Base-by-base conservation (phyloP, 2,888 invertebrate species). In the Microchrysa polita region DNA sequence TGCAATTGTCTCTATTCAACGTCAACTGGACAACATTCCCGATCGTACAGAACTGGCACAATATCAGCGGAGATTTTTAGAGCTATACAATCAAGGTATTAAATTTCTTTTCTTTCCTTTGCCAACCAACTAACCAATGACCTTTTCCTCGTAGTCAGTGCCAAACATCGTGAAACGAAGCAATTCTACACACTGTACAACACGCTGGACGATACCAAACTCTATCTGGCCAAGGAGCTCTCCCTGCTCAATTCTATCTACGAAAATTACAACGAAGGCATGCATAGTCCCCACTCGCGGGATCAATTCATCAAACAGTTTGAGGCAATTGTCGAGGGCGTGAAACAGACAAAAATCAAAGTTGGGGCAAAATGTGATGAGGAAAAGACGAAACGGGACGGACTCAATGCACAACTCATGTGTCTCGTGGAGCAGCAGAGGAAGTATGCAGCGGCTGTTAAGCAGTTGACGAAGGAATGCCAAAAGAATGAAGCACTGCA, bases 101-200 rank as follows among this genome's bases (percentile, higher is more conserved):
- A 81, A 67, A 12, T 2, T n/a, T 12, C 48, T 2, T 2, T n/a
- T 48, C 12, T n/a, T n/a, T 34, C 27, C 27, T 74, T 52, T 34
- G 23, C 27, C 2, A 34, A 34, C 61, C 34, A 40, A 10, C 14
- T 34, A 34, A 34, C 27, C 27, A 7, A 7, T 34, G 4, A 34
- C n/a, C n/a, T 69, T 27, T 27, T 73, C 53, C 20, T 84, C 89
- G 75, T 86, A 96, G 96, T 98, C 81, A 93, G 96, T 76, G 93
- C 94, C 34, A 97, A 96, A 81, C 97, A 98, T 83, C 93, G 94
- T 82, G 97, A 98, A 88, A 98, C 98, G 0, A 98, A 98, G 84
- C 97, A 98, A 87, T 97, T 96, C 87, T 98, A 94, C 83, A 96
- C 95, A 53, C 88, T 98, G 76, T 97, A 97, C 86, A 98, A 99